Evolutionary conservation across 2,797 vertebrate genomes (phyloP).

Genomic region (Megaceryle alcyon): DNA sequence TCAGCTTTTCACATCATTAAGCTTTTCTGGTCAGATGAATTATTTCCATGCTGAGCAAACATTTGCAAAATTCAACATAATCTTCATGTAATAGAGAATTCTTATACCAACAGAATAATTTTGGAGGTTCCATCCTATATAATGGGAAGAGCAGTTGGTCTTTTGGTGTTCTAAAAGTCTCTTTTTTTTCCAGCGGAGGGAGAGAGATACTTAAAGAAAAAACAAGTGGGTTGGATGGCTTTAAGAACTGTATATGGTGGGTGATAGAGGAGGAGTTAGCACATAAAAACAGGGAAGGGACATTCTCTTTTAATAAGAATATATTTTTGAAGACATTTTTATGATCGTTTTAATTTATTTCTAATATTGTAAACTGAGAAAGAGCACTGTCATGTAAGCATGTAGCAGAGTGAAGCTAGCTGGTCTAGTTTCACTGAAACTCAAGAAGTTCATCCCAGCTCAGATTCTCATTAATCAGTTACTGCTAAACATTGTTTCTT

Average conservation of each 20-base stretch:
- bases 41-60: neutral
- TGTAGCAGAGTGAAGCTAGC: neutral
- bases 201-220: neutral
- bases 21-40: neutral
- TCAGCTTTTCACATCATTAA: neutral
- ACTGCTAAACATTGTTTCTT: neutral
- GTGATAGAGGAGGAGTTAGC: neutral
- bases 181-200: neutral
- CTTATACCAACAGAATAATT: neutral
- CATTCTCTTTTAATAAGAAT: neutral
- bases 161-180: neutral
- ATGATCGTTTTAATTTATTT: neutral
- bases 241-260: fast-evolving
- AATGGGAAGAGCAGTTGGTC: neutral
- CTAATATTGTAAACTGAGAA: neutral
- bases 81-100: neutral
- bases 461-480: neutral
- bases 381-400: neutral
- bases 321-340: neutral
- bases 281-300: neutral
- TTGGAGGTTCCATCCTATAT: neutral
- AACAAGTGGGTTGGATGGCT: neutral
- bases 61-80: neutral
- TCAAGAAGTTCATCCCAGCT: neutral
- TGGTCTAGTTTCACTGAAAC: neutral